Evolutionary conservation across 30 jellyfish, hydroid and myxozoan species (phyloP).

Genomic region (Chironex yamaguchii): DNA sequence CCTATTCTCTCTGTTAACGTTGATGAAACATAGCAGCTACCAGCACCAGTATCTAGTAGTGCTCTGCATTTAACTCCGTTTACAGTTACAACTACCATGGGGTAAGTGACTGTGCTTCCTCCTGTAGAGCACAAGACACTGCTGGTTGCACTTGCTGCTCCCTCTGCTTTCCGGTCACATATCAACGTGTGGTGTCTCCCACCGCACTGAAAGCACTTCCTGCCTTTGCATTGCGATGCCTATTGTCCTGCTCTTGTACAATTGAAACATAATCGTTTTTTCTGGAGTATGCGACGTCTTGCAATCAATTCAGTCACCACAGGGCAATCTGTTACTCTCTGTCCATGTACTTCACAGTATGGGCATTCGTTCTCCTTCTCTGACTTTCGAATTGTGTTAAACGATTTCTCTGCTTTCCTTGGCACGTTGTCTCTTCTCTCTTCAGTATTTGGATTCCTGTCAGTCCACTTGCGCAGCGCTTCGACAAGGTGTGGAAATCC

Average conservation of each 20-base stretch:
- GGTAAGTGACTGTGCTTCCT: conserved; percentile 45
- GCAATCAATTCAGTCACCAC: not conserved
- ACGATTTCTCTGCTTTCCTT: too few species aligned
- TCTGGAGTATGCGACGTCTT: not conserved
- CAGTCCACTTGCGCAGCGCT: conserved; percentile 48
- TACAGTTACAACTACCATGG: conserved; percentile 60
- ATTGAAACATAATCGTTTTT: not conserved
- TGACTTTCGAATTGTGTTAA: not conserved
- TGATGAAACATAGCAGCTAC: conserved; percentile 58
- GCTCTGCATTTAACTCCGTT: conserved; percentile 65
- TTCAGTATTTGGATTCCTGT: conserved; percentile 16
- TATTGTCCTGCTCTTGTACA: conserved; percentile 25
- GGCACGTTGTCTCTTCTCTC: not conserved
- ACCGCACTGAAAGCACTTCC: conserved; percentile 8
- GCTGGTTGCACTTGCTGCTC: conserved; percentile 11
- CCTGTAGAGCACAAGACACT: conserved; percentile 21
- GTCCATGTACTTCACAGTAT: not conserved
- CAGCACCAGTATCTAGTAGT: conserved; percentile 65
- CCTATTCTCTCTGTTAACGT: conserved; percentile 15
- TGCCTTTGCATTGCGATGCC: not conserved
- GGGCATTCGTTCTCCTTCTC: not conserved
- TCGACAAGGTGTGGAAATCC: conserved; percentile 51
- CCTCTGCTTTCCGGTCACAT: not conserved
- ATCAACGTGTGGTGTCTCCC: conserved; percentile 3
- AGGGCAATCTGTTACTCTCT: not conserved